Conservation (phyloP, 1,140 invertebrate genomes). For the Argopecten irradians region DNA sequence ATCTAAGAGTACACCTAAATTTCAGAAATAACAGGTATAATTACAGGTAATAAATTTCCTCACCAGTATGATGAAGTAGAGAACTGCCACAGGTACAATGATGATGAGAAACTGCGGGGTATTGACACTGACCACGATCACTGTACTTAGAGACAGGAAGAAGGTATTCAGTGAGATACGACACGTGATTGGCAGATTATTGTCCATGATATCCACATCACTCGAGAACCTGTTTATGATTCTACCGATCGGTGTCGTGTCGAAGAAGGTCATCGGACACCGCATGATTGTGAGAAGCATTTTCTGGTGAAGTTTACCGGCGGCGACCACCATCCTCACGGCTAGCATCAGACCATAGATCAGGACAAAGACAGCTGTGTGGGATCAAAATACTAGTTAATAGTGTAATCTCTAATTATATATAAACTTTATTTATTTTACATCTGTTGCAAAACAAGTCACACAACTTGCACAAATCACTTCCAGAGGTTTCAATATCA, state of each 20-base stretch:
- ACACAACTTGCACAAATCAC: not conserved
- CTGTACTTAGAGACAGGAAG: constrained; percentile 60
- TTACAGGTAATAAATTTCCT: no score
- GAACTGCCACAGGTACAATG: constrained; percentile 78
- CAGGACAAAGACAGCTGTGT: constrained; percentile 60
- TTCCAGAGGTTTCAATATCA: no score
- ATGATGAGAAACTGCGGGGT: constrained; percentile 64
- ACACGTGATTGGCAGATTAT: constrained; percentile 76
- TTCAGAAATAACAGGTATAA: no score
- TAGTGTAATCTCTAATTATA: not conserved
- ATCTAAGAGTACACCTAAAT: no score
- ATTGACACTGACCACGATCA: constrained; percentile 61
- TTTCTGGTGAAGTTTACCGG: constrained; percentile 68
- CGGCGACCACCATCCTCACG: constrained; percentile 68
- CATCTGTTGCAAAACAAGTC: no score
- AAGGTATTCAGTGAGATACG: constrained; percentile 61
- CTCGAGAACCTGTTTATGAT: constrained; percentile 82
- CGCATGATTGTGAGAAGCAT: constrained; percentile 77
- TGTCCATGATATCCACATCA: constrained; percentile 79
- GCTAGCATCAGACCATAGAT: constrained; percentile 57
- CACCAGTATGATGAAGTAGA: constrained; percentile 81
- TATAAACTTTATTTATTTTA: no score
- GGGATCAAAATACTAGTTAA: not conserved
- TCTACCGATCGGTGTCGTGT: constrained; percentile 81
- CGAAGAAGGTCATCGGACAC: constrained; percentile 81